Conservation (phyloP, 2,888 invertebrate species). For the Diaprepes abbreviatus region DNA sequence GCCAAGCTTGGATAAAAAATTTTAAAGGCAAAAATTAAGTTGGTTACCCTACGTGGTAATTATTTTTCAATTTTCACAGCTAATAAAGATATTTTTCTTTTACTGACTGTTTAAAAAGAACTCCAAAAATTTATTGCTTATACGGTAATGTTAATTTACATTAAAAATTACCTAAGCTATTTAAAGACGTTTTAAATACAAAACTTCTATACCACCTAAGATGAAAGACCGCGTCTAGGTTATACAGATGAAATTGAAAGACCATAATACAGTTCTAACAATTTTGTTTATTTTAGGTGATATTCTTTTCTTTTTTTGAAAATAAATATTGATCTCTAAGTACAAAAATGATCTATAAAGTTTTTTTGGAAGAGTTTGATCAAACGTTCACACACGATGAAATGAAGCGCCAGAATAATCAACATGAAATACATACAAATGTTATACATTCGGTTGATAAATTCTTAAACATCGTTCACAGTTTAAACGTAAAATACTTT, state of each 20-base stretch:
- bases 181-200: not conserved
- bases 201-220: not conserved
- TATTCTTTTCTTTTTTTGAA: not conserved
- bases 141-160: slow-evolving; percentile 4
- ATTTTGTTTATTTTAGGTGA: not conserved
- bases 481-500: too few relatives aligned
- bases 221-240: not conserved
- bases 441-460: too few relatives aligned
- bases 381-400: not conserved
- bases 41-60: not conserved
- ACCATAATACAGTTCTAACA: not conserved
- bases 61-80: not conserved
- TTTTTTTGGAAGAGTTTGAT: slow-evolving; percentile 18
- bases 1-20: slow-evolving; percentile 1
- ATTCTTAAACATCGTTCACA: too few relatives aligned
- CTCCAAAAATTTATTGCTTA: slow-evolving; percentile 16
- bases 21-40: slow-evolving; percentile 10
- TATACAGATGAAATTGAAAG: not conserved
- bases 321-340: not conserved
- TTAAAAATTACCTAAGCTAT: slow-evolving; percentile 12
- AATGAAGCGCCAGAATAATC: not conserved
- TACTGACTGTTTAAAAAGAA: not conserved
- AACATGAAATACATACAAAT: too few relatives aligned
- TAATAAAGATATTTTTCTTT: slow-evolving; percentile 1
- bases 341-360: not conserved